phyloP scores from a whole-genome alignment of 1,140 invertebrate genomes.

The Pogonognathellus flavescens region DNA sequence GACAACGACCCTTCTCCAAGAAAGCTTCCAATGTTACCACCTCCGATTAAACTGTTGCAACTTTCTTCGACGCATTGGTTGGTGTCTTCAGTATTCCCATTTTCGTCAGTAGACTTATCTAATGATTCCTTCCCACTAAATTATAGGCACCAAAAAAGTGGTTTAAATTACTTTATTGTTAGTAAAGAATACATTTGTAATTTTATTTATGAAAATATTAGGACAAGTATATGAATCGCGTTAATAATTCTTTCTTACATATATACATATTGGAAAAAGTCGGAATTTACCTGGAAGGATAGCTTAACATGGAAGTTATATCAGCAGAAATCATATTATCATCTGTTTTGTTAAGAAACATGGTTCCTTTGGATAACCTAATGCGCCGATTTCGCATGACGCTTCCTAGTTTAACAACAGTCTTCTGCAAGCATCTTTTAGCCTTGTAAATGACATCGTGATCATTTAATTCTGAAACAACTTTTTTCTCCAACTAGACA shows the following conservation, averaged over 20 bases:
- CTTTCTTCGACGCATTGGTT: neutral
- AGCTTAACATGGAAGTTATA: neutral
- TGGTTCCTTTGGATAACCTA: neutral
- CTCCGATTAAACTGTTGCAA: neutral
- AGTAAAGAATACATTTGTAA: too few relatives aligned
- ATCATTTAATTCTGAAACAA: neutral
- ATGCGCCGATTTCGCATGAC: neutral
- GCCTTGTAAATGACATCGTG: neutral
- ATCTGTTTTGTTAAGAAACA: conserved; percentile 12
- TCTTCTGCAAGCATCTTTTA: neutral
- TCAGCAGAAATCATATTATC: neutral
- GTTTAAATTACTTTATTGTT: too few relatives aligned
- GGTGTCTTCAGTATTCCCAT: neutral
- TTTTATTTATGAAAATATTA: too few relatives aligned
- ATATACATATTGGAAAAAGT: neutral
- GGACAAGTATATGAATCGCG: too few relatives aligned
- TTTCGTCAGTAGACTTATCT: too few relatives aligned
- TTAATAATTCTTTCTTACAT: neutral
- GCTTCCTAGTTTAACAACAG: neutral
- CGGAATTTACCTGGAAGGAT: neutral
- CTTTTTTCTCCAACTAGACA: neutral
- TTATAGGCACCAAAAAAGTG: too few relatives aligned
- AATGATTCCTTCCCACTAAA: too few relatives aligned
- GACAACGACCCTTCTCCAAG: neutral
- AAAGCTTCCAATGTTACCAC: neutral